phyloP scores from a whole-genome alignment of 2,888 invertebrate species.

The Candidula unifasciata region DNA sequence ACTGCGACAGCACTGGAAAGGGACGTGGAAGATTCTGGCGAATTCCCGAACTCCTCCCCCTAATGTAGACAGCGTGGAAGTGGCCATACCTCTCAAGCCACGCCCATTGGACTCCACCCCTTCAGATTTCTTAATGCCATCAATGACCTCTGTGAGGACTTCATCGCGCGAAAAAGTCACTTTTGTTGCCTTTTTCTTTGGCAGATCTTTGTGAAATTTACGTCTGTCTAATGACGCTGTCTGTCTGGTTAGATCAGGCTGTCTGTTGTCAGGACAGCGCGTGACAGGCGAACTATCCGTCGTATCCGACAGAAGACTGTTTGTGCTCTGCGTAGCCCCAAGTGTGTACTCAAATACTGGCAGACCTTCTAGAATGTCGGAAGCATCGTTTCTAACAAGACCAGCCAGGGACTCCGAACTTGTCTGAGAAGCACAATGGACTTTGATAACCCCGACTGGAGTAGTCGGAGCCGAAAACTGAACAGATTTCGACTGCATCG shows the following conservation, averaged over 20 bases:
- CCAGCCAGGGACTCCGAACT: conserved; percentile 37
- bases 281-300: neutral
- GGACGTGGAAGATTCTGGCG: conserved; percentile 47
- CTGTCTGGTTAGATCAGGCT: conserved; percentile 41
- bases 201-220: neutral
- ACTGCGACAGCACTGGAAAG: conserved; percentile 53
- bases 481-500: conserved; percentile 23
- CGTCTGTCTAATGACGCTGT: conserved; percentile 43
- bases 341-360: conserved; percentile 49
- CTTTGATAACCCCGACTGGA: conserved; percentile 26
- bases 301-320: conserved; percentile 15
- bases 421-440: conserved; percentile 46
- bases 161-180: conserved; percentile 46
- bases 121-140: conserved; percentile 35
- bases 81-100: conserved; percentile 46
- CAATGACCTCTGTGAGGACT: conserved; percentile 49
- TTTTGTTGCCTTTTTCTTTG: conserved; percentile 35
- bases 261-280: conserved; percentile 20
- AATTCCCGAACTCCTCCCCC: conserved; percentile 52
- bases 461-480: conserved; percentile 2
- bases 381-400: conserved; percentile 24
- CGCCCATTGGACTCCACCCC: conserved; percentile 24
- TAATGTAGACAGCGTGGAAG: conserved; percentile 48
- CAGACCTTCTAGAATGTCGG: conserved; percentile 31
- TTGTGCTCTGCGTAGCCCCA: conserved; percentile 26